Base-by-base conservation (phyloP, 2,797 vertebrate species). In the Hydrocynus forskahlii region DNA sequence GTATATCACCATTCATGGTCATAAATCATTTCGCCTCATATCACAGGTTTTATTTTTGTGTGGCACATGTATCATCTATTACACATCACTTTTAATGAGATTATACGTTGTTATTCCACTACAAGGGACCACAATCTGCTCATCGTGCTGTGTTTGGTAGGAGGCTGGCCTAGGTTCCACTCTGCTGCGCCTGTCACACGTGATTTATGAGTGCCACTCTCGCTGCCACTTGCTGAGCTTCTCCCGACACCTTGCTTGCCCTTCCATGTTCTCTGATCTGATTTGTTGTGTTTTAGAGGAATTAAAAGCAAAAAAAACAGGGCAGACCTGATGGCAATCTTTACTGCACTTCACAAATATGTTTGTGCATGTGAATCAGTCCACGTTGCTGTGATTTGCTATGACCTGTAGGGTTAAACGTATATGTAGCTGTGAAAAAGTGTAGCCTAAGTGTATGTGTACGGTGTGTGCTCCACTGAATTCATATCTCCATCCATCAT, bases 191-290 rank as follows among this genome's bases (percentile, higher is more conserved):
- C 89, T 91, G 90, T 91, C 92, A 88, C 87, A 81, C 86, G 75
- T 91, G 91, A 94, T 93, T 93, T 93, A 94, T 91, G 89, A 83
- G 17, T 29, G 52, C 70, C 76, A 81, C 79, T 78, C 77, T 79
- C 38, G 0, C n/a, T 38, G 71, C 60, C 52, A 66, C 78, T 80
- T 73, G 23, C 16, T n/a, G 45, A 57, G 60, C 66, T 79, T 57
- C 55, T 67, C 62, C 60, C 19, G 67, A 85, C 43, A 70, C 77
- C 43, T 63, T 21, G 43, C 40, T 64, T 66, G 62, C 40, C 64
- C 55, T 48, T 75, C 66, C 63, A 45, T 57, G 62, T 67, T 68
- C 48, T 69, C 71, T 63, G 64, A 73, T 75, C 75, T 78, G 75
- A 70, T 84, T 81, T 75, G 66, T 57, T 70, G 40, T 63, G 74